These are phyloP conservation scores for Lochmaea capreae DNA, from an alignment of 2,888 invertebrate genomes.

Conservation along the genomic window DNA sequence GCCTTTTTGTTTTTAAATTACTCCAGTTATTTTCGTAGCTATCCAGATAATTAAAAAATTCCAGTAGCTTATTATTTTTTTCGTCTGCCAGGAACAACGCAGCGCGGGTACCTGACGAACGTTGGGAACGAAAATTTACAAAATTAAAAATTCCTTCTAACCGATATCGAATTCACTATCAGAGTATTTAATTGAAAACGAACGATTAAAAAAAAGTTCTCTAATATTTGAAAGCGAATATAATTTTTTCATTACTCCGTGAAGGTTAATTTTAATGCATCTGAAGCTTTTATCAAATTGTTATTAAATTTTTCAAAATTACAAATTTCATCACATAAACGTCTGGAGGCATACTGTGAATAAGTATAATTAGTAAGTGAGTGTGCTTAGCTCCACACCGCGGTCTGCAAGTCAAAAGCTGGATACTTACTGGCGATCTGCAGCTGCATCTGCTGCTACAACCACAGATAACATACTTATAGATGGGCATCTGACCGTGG, in stretches of 20 bases:
- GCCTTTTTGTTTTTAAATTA: conserved; percentile 16
- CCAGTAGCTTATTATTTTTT: conserved; percentile 34
- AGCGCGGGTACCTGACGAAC: conserved; percentile 10
- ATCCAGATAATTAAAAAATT: conserved; percentile 35
- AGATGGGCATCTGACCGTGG: too few species aligned
- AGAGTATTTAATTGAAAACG: conserved; percentile 30
- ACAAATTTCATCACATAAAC: too few species aligned
- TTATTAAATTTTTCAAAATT: background rate
- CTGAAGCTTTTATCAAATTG: background rate
- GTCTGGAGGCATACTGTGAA: too few species aligned
- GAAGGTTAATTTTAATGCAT: background rate
- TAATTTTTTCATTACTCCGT: conserved; percentile 22
- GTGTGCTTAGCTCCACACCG: too few species aligned
- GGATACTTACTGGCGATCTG: too few species aligned
- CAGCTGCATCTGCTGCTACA: too few species aligned
- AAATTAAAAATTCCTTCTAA: conserved; percentile 34
- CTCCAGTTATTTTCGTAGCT: conserved; percentile 29
- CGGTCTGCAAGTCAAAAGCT: too few species aligned
- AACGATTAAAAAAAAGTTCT: background rate
- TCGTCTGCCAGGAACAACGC: background rate
- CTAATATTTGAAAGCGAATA: conserved; percentile 35
- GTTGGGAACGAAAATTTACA: conserved; percentile 23
- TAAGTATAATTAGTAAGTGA: too few species aligned
- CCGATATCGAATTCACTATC: conserved; percentile 25
- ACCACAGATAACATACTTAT: too few species aligned